Evolutionary conservation across 2,113 vertebrate genomes (phyloP).

Genomic region (Anser brachyrhynchus): DNA sequence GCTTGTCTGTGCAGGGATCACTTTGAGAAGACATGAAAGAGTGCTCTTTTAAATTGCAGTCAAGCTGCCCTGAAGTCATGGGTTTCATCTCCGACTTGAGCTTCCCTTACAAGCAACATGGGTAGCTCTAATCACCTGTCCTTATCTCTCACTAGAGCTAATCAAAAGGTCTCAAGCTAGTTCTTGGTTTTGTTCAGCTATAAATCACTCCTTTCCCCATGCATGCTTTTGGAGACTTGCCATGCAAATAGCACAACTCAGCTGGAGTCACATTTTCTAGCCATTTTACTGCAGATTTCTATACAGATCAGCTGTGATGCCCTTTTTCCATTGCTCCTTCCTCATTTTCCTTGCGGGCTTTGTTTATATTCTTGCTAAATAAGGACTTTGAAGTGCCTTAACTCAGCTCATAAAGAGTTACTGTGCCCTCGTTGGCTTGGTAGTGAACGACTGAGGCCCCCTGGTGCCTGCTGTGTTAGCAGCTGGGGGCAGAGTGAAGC

Average conservation of each 20-base stretch:
- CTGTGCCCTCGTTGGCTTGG: background rate
- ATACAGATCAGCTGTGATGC: background rate
- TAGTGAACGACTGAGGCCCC: conserved; percentile 10
- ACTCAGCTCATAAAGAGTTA: background rate
- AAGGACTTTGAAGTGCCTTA: background rate
- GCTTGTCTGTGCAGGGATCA: background rate
- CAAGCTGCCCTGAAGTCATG: background rate
- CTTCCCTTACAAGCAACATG: background rate
- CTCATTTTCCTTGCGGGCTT: background rate
- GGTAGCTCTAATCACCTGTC: background rate
- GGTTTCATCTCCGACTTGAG: background rate
- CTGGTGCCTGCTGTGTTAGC: background rate
- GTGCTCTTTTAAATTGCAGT: background rate
- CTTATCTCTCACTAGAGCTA: background rate
- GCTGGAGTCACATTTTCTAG: background rate
- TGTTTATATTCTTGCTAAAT: background rate
- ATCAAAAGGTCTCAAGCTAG: background rate
- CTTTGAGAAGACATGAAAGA: background rate
- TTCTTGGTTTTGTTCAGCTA: background rate
- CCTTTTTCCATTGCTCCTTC: background rate
- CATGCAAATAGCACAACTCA: background rate
- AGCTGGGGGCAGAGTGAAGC: background rate
- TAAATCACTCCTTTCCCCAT: background rate
- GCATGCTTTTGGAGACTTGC: background rate
- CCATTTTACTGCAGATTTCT: background rate